Evolutionary conservation across 2,113 vertebrate species (phyloP).

Genomic region (Sapajus apella): DNA sequence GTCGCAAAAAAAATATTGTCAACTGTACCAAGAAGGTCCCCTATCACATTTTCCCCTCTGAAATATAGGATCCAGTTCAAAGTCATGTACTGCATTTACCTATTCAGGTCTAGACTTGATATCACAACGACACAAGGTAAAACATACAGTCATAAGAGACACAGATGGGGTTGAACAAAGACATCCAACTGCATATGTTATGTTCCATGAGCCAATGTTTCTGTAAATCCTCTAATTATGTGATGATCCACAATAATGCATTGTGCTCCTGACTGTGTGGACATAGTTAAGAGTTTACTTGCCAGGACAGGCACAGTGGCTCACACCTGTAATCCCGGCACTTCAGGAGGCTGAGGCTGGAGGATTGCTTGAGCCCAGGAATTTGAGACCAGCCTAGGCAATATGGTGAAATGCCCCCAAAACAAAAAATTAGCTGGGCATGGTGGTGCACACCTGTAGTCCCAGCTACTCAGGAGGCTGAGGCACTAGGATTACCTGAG

Average conservation of each 20-base stretch:
- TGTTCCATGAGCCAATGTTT: background rate
- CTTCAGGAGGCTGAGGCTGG: too few species aligned
- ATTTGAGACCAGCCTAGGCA: too few species aligned
- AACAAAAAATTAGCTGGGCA: too few species aligned
- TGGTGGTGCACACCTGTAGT: too few species aligned
- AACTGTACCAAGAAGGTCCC: background rate
- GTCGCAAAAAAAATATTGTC: background rate
- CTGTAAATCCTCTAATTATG: background rate
- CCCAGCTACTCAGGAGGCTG: too few species aligned
- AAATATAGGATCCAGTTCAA: background rate
- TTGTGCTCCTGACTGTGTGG: background rate
- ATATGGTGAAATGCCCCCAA: too few species aligned
- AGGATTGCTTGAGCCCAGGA: too few species aligned
- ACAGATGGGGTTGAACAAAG: background rate
- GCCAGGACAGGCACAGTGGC: background rate
- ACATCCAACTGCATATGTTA: background rate
- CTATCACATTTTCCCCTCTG: background rate
- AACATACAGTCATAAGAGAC: background rate
- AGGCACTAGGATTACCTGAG: too few species aligned
- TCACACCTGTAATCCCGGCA: too few species aligned
- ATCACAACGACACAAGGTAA: background rate
- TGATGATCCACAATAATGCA: background rate
- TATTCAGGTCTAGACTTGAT: background rate
- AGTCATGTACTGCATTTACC: background rate
- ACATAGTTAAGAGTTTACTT: background rate